Base-by-base conservation (phyloP, 1,140 invertebrate genomes). In the Drosophila arizonae region DNA sequence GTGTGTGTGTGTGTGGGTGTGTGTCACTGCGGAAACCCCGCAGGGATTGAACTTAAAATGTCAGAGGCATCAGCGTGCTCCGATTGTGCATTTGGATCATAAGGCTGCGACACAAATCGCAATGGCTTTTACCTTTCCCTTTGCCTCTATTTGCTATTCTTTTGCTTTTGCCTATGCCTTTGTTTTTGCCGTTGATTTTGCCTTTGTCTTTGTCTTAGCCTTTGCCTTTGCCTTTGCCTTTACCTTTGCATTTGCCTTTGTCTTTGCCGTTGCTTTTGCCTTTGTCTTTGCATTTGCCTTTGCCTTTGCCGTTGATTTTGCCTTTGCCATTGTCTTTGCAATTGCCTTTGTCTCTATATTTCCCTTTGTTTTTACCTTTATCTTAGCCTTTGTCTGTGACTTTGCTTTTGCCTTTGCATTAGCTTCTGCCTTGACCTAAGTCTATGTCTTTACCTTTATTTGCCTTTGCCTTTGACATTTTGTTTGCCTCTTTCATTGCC, bases 31-130 rank as follows among this genome's bases (percentile, higher is more conserved):
- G 71, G 76, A 76, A 82, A 51, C 68, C 79, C 84, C 79, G 51
- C 76, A 79, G 84, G 82, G 82, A 86, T 88, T 86, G 82, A 86
- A 88, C 82, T 76, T 88, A 86, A 86, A 86, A 88, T 76, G 84
- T 86, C 82, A 86, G 79, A 88, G 71, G 71, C 82, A 85, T 87
- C 81, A 85, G 75, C 81, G 71, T 86, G 81, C 81, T 85, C 81
- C 80, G 81, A 71, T 87, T 85, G 69, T 48, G 64, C 54, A 86
- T 85, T 78, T 74, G 81, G 78, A 86, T 57, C 70, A 79, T 72
- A 75, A 65, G 75, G 66, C 62, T 71, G 72, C 64, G 51, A 69
- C 65, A 73, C 65, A 73, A 73, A 67, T 72, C 60, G 65, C 57
- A 51, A 56, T 43, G 45, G 58, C 55, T 69, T 55, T 55, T 50